Evolutionary conservation across 2,888 invertebrate species (phyloP), one percentile per base, ranked within the genome.

Genomic region (Lasius platythorax): DNA sequence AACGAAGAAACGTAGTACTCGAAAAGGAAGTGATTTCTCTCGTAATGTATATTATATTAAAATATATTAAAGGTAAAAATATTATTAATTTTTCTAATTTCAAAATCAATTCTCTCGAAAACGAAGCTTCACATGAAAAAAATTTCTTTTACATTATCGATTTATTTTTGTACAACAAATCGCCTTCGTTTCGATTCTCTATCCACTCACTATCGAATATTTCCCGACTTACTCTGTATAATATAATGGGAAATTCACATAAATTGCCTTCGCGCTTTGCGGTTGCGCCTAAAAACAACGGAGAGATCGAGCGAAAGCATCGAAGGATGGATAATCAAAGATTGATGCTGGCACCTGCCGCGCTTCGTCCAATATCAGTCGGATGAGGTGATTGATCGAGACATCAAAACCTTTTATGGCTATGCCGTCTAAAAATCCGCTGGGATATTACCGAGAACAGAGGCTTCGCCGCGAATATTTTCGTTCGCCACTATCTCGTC

Each of bases 271-370:
- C 18, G 76, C 46, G 53, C 23, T 43, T 64, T 64, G 12, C 30
- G 2, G 18, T 72, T 72, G 58, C 12, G 61, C 23, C 46, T 81
- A 81, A 73, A 81, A 81, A 81, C 79, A 81, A 81, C 23, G n/a
- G 18, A 23, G 37, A 68, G 43, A 72, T 78, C 68, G 33, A 58
- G 43, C 56, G 12, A 56, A 79, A 84, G 83, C 86, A 83, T 33
- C 84, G 88, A 83, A 84, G 87, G 88, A 84, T 90, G 87, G 89
- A 90, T 92, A 91, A 91, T 91, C 90, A 91, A 89, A 90, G 91
- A 91, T 91, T 87, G 92, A 92, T 91, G 90, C 87, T 66, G 70
- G 85, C 68, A 84, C 83, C 85, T 85, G 87, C 85, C 90, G 75
- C 64, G 85, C 74, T 86, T 88, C 87, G 86, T 92, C 84, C 88